These are phyloP conservation scores for Acleris cristana DNA, from an alignment of 2,888 invertebrate genomes.

Conservation along the genomic window DNA sequence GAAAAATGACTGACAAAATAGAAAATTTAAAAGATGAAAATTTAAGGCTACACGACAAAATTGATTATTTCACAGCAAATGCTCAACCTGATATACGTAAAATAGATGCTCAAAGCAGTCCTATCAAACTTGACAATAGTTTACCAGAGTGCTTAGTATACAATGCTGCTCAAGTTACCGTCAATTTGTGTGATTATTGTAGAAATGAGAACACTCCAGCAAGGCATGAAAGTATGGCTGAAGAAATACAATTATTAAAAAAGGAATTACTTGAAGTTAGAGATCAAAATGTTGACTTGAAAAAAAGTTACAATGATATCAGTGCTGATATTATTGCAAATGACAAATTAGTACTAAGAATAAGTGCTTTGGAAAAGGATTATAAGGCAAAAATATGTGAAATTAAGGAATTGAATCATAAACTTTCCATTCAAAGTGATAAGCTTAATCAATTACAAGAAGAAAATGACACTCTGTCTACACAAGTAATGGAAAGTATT, in stretches of 20 bases:
- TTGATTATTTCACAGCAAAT: slow-evolving; percentile 45
- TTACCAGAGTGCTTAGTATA: slow-evolving; percentile 23
- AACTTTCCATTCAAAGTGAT: slow-evolving; percentile 50
- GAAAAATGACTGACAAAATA: slow-evolving; percentile 49
- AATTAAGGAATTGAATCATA: slow-evolving; percentile 52
- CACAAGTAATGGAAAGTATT: slow-evolving; percentile 82
- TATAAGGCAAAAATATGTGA: slow-evolving; percentile 52
- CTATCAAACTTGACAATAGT: slow-evolving; percentile 46
- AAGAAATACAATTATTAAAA: slow-evolving; percentile 50
- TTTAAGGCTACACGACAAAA: slow-evolving; percentile 50
- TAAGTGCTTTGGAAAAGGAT: slow-evolving; percentile 59
- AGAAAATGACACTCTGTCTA: slow-evolving; percentile 82
- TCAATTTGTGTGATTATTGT: slow-evolving; percentile 46
- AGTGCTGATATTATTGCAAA: slow-evolving; percentile 58
- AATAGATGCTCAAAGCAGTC: slow-evolving; percentile 52
- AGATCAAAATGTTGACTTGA: slow-evolving; percentile 55
- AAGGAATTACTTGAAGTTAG: slow-evolving; percentile 51
- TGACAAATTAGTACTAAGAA: slow-evolving; percentile 58
- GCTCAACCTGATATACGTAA: slow-evolving; percentile 38
- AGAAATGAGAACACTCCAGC: slow-evolving; percentile 42
- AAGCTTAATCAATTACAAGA: slow-evolving; percentile 69
- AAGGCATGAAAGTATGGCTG: slow-evolving; percentile 41
- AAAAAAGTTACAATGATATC: slow-evolving; percentile 60
- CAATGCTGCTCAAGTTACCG: neutral
- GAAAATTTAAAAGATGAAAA: slow-evolving; percentile 60